Percentiles rank a stretch among this genome's conserved stretches.
These are phyloP conservation scores for Fregetta grallaria DNA, from an alignment of 2,113 vertebrate genomes.

Conservation along the genomic window DNA sequence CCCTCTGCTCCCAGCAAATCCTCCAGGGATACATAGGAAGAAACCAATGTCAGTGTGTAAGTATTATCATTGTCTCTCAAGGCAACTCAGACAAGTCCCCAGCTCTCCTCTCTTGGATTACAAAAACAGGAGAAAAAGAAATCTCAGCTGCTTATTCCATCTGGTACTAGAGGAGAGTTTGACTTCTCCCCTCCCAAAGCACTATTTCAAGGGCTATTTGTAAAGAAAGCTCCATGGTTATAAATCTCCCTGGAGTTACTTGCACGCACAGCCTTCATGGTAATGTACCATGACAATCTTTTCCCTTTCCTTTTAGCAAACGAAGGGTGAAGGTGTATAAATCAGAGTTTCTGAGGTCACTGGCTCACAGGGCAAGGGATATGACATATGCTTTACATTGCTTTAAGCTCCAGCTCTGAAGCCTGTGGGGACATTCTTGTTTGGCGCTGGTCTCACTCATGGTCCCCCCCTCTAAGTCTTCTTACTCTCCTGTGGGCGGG, in stretches of 20 bases:
- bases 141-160: neutral
- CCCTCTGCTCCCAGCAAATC: neutral
- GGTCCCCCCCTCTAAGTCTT: neutral
- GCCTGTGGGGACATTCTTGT: neutral
- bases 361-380: neutral
- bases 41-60: neutral
- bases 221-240: conserved; percentile 15
- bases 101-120: neutral
- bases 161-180: neutral
- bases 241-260: neutral
- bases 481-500: neutral
- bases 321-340: conserved; percentile 15
- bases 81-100: neutral
- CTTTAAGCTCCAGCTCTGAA: neutral
- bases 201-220: neutral
- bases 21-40: neutral
- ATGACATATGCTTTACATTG: neutral
- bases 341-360: neutral
- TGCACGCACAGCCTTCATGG: neutral
- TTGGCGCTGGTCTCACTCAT: neutral
- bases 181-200: neutral
- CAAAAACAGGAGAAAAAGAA: neutral
- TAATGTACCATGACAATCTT: conserved; percentile 24
- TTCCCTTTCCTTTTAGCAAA: conserved; percentile 31
- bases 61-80: neutral